Evolutionary conservation across 2,113 vertebrate genomes (phyloP), one percentile per base, ranked within the genome.

Genomic region (Pongo abelii): DNA sequence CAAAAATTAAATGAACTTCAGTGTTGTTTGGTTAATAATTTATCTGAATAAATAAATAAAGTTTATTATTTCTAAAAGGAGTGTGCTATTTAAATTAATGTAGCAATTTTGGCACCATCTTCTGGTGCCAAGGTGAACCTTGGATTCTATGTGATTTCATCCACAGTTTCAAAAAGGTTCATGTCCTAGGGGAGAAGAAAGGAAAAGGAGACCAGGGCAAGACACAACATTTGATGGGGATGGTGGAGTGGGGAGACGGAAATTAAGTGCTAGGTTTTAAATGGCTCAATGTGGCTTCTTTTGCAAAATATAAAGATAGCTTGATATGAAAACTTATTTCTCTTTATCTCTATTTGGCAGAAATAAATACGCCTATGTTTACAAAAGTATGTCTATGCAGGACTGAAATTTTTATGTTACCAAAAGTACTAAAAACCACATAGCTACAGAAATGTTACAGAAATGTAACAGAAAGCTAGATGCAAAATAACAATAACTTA

Each of bases 1-100:
- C 93, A 94, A 93, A 92, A 95, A 77, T 17, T 48, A 50, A 97
- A 91, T 96, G 52, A 88, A 96, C 50, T 95, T 94, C 59, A 94
- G 55, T 94, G 50, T 89, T 96, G 70, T 23, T 87, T 90, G 38
- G 84, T 90, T 96, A 95, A 89, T 92, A 93, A 93, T 52, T 43
- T 74, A 67, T 81, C 93, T 48, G 22, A 95, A 94, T 88, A 96
- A 93, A 85, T 83, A 55, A 94, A 87, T 83, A 87, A 46, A 96
- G 32, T 81, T 81, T 77, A 89, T 57, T 93, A 77, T 78, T 98
- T 94, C n/a, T 61, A 94, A 97, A 97, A 91, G 57, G 64, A 50
- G 23, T 74, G 14, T 95, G 77, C 8, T 57, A 48, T 89, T 97
- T 89, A 95, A 94, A 92, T 77, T 92, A 95, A 87, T 67, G 48